Base-by-base conservation (phyloP, 2,797 vertebrate species). In the Spatula clypeata region DNA sequence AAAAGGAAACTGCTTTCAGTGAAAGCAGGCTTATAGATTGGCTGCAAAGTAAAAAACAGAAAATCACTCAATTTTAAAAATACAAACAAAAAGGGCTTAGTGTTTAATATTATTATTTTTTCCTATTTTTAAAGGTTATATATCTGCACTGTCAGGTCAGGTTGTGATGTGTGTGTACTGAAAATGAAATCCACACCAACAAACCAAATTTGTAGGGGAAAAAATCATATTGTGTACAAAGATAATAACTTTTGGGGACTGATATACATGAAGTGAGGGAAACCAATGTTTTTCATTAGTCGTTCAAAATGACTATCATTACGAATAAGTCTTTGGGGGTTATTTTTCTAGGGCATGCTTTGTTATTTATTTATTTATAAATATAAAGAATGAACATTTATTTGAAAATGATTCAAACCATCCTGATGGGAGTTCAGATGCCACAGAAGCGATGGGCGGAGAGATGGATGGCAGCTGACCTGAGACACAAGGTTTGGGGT, bases 181-280 rank as follows among this genome's bases (percentile, higher is more conserved):
- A 49, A 69, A 93, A 79, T 9, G 2, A 13, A 83, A 58, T 24
- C 53, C 0, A 0, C 60, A 34, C 29, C 49, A 69, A 40, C 62
- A 24, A 64, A 14, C 11, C 8, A 65, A 34, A 55, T 53, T 64
- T 73, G 38, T 11, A 12, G 47, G 23, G 47, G 4, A 82, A 72
- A 38, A 27, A 16, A 58, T 6, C 15, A 18, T 26, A 3, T 51
- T 15, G 13, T 51, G 9, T 42, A 10, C 54, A 44, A 73, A 8
- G 17, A 92, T 6, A 92, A 36, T 57, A 83, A 71, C 32, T 36
- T 93, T 77, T 11, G 44, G 29, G 13, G 45, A 88, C n/a, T 57
- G 64, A 32, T 88, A 5, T 6, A 34, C n/a, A 24, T 47, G 69
- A 91, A 74, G 17, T 27, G 45, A 77, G 24, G 55, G 18, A 83